Evolutionary conservation across 2,888 invertebrate genomes (phyloP), one percentile per base, ranked within the genome.

Genomic region (Oegoconia quadripuncta): DNA sequence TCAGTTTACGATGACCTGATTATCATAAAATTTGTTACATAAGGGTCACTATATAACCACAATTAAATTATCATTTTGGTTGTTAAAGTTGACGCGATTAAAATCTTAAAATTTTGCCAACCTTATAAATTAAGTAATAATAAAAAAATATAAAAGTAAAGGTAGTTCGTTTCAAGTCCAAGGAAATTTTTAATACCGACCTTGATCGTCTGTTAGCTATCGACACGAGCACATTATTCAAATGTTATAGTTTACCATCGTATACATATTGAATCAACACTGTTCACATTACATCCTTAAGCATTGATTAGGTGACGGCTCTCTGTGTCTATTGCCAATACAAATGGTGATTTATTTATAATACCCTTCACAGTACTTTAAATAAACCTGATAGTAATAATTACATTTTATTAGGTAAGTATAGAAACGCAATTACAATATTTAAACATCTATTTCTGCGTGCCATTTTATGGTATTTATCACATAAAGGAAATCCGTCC

Each of bases 81-180:
- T n/a, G n/a, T n/a, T n/a, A n/a, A n/a, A n/a, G n/a, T n/a, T n/a
- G n/a, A n/a, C n/a, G n/a, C n/a, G n/a, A n/a, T n/a, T n/a, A n/a
- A n/a, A n/a, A n/a, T n/a, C n/a, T n/a, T n/a, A n/a, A n/a, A n/a
- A n/a, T n/a, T n/a, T n/a, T n/a, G n/a, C n/a, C n/a, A n/a, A n/a
- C n/a, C n/a, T n/a, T n/a, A n/a, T n/a, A n/a, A n/a, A n/a, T n/a
- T n/a, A n/a, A n/a, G n/a, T n/a, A n/a, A n/a, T n/a, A n/a, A n/a
- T n/a, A n/a, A 3, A 20, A 20, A 6, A 6, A 20, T 20, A 6
- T 20, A 3, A 27, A 11, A 27, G 5, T 29, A 16, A n/a, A 26
- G 39, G 49, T 18, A 32, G 11, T 11, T 5, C 50, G 51, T 56
- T 45, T 61, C 71, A 76, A 76, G 77, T 75, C 77, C 75, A 78